phyloP scores from a whole-genome alignment of 2,113 vertebrate species.

The Ochotona curzoniae region DNA sequence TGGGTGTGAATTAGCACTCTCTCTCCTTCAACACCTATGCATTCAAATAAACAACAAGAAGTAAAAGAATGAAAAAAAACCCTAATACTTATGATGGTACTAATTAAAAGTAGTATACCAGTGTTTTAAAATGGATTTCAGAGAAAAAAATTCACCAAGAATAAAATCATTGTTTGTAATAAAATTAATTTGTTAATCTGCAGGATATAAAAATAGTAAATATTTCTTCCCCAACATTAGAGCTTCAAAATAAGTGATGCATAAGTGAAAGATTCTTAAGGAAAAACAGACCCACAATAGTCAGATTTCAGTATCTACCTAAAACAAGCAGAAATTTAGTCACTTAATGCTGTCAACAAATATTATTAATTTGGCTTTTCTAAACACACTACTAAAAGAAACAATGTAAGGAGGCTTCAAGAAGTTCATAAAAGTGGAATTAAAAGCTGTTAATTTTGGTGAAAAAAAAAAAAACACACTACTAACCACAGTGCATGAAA shows the following conservation, averaged over 20 bases:
- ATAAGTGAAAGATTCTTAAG: slow-evolving; percentile 10
- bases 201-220: not conserved
- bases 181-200: not conserved
- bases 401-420: too few relatives aligned
- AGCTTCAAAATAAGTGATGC: not conserved
- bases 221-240: slow-evolving; percentile 10
- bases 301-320: not conserved
- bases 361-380: not conserved
- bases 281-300: not conserved
- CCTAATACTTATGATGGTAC: not conserved
- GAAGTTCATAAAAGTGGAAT: too few relatives aligned
- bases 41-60: not conserved
- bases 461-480: too few relatives aligned
- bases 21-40: too few relatives aligned
- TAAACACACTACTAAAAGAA: not conserved
- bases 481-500: not conserved
- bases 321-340: slow-evolving; percentile 9
- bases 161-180: slow-evolving; percentile 28
- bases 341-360: not conserved
- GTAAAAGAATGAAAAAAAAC: slow-evolving; percentile 29
- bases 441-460: too few relatives aligned
- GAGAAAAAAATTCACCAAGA: slow-evolving; percentile 13
- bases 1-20: too few relatives aligned
- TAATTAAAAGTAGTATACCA: not conserved
- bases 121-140: slow-evolving; percentile 20